Conservation (phyloP, 2,113 vertebrate genomes). For the Beaufortia kweichowensis region DNA sequence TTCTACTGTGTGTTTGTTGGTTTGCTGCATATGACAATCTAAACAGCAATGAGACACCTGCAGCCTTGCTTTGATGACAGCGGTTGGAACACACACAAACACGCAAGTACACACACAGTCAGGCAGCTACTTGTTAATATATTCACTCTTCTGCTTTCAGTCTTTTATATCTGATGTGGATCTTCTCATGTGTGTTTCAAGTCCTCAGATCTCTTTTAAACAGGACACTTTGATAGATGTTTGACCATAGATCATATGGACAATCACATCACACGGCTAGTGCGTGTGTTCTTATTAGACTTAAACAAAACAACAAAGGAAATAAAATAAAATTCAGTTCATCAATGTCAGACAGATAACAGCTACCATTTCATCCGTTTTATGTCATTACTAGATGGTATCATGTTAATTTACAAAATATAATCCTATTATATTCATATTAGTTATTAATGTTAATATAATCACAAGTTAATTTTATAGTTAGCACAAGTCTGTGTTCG, state of each 20-base stretch:
- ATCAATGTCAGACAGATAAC: constrained; percentile 10
- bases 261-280: constrained; percentile 48
- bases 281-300: constrained; percentile 28
- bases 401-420: neutral
- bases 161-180: constrained; percentile 42
- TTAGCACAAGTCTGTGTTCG: neutral
- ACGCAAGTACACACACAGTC: constrained; percentile 2
- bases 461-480: no score
- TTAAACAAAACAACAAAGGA: constrained; percentile 34
- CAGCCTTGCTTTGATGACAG: constrained; percentile 45
- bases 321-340: constrained; percentile 30
- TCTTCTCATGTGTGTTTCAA: constrained; percentile 48
- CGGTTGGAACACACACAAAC: constrained; percentile 26
- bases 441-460: no score
- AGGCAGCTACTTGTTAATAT: constrained; percentile 39
- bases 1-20: constrained; percentile 15
- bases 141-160: constrained; percentile 42
- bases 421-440: no score
- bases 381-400: neutral
- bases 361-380: neutral
- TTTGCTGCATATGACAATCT: neutral
- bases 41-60: constrained; percentile 48
- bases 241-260: constrained; percentile 42
- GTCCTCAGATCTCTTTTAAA: constrained; percentile 50
- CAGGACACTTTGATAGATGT: constrained; percentile 45